These are phyloP conservation scores for Papilio demoleus DNA, from an alignment of 2,888 invertebrate species.

Conservation along the genomic window DNA sequence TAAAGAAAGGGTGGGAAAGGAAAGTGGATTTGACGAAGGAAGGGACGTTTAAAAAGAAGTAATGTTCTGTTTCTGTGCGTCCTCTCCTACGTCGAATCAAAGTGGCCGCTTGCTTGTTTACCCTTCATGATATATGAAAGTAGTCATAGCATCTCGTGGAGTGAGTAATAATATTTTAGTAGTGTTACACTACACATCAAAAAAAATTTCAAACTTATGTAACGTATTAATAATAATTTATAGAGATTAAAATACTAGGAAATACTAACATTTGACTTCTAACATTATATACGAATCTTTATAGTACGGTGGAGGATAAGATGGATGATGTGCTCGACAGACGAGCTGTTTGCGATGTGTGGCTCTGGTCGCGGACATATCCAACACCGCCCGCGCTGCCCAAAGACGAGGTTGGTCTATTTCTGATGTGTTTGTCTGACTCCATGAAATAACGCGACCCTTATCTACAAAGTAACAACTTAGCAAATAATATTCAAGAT, in stretches of 20 bases:
- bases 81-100: too few species aligned
- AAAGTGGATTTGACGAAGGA: too few species aligned
- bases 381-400: constrained; percentile 92
- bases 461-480: constrained; percentile 84
- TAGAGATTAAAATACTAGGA: background rate
- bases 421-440: constrained; percentile 93
- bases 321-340: constrained; percentile 93
- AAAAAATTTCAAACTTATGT: too few species aligned
- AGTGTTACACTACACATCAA: too few species aligned
- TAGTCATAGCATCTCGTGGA: background rate
- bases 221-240: too few species aligned
- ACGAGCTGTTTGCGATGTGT: constrained; percentile 90
- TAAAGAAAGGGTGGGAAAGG: too few species aligned
- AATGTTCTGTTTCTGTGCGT: too few species aligned
- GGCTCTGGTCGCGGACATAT: constrained; percentile 91
- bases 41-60: too few species aligned
- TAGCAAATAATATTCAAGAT: too few species aligned
- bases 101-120: too few species aligned
- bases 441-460: constrained; percentile 83
- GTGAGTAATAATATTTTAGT: too few species aligned
- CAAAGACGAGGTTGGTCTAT: constrained; percentile 93
- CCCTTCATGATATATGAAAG: too few species aligned
- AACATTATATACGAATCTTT: constrained; percentile 90
- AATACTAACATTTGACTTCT: constrained; percentile 93
- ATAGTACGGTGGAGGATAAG: constrained; percentile 86